These are phyloP conservation scores for Oreochromis grahami DNA, from an alignment of 2,797 vertebrate species.

Conservation along the genomic window DNA sequence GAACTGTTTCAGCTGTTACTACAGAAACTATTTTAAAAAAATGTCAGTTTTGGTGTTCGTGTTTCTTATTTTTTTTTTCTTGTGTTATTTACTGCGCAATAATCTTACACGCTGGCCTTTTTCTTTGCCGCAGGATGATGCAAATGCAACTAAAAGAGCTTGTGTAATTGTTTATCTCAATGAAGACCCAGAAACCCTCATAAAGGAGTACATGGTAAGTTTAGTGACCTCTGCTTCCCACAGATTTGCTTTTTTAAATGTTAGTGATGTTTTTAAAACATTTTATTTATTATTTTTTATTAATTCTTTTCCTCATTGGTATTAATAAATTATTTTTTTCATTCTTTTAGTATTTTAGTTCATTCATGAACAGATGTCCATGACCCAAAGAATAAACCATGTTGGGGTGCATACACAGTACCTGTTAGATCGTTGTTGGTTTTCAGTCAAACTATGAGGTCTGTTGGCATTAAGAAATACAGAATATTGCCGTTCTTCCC, in stretches of 20 bases:
- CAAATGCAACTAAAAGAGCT: not conserved
- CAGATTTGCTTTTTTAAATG: not conserved
- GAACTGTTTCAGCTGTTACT: not conserved
- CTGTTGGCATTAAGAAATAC: rapidly evolving
- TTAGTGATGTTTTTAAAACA: not conserved
- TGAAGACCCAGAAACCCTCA: not conserved
- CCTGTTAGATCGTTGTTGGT: too few species aligned
- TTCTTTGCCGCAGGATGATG: not conserved
- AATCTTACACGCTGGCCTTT: rapidly evolving
- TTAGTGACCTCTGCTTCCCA: not conserved
- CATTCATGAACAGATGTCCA: not conserved
- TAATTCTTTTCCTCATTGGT: not conserved
- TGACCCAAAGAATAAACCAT: rapidly evolving
- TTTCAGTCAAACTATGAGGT: too few species aligned
- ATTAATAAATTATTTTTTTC: not conserved
- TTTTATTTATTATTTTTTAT: not conserved
- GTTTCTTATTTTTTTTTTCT: not conserved
- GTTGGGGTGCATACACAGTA: not conserved
- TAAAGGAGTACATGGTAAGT: not conserved
- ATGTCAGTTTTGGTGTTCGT: not conserved
- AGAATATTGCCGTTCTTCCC: not conserved
- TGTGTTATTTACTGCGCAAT: not conserved
- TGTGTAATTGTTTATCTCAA: not conserved
- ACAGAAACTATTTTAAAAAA: rapidly evolving
- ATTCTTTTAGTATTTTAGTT: too few species aligned